phyloP scores from a whole-genome alignment of 2,113 vertebrate genomes.

The Grallaria varia region DNA sequence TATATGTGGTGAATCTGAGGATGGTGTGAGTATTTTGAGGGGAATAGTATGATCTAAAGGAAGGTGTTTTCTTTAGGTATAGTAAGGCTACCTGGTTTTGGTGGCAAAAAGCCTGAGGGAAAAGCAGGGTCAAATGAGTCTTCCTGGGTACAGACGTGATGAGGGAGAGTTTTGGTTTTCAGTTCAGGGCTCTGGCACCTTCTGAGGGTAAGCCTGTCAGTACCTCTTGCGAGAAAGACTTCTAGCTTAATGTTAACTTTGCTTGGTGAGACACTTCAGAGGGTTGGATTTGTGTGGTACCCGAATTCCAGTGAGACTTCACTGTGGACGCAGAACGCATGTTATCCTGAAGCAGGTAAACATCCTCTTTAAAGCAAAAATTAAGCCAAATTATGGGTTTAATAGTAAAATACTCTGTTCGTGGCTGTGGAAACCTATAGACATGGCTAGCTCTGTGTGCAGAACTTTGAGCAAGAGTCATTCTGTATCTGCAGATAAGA shows the following conservation, averaged over 20 bases:
- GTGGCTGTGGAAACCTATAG: neutral
- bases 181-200: neutral
- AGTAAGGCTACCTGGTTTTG: neutral
- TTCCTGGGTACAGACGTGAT: neutral
- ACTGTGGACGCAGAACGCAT: neutral
- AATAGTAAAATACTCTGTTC: neutral
- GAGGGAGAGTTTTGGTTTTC: neutral
- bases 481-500: neutral
- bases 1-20: neutral
- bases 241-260: neutral
- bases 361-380: neutral
- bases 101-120: neutral
- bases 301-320: neutral
- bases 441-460: neutral
- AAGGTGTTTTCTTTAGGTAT: neutral
- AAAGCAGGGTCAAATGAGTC: neutral
- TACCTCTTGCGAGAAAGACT: neutral
- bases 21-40: fast-evolving
- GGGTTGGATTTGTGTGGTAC: neutral
- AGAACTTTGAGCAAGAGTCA: neutral
- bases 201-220: neutral
- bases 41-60: neutral
- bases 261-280: neutral
- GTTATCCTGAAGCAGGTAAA: neutral
- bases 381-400: neutral